Percentiles rank a stretch among this genome's conserved stretches.
Conservation (phyloP, 2,113 vertebrate genomes). For the Oenanthe melanoleuca region DNA sequence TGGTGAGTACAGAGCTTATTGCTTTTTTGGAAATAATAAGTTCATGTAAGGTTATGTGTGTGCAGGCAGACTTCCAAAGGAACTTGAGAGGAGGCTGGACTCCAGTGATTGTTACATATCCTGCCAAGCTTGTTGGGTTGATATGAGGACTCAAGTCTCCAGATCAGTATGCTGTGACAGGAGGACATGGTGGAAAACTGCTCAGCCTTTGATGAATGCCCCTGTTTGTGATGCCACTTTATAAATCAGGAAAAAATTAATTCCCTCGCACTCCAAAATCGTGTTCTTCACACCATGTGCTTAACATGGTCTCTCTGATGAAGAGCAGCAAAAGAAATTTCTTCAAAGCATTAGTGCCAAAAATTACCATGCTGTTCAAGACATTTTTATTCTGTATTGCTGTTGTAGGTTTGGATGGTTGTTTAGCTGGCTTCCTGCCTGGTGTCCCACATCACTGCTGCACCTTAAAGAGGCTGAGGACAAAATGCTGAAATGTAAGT, state of each 20-base stretch:
- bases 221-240: not conserved
- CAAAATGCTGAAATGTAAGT: conserved; percentile 91
- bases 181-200: not conserved
- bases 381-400: not conserved
- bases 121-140: not conserved
- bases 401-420: conserved; percentile 88
- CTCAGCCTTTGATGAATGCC: not conserved
- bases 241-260: not conserved
- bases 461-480: conserved; percentile 90
- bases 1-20: rapidly evolving
- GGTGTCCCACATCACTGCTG: conserved; percentile 90
- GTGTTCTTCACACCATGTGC: rapidly evolving
- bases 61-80: not conserved
- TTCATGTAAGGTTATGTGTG: not conserved
- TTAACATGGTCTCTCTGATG: not conserved
- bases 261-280: not conserved
- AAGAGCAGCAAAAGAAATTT: not conserved
- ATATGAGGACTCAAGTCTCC: not conserved
- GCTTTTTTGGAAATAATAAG: not conserved
- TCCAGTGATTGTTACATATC: not conserved
- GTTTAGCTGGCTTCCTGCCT: conserved; percentile 89
- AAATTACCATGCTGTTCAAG: not conserved
- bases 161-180: not conserved
- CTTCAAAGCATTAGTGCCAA: not conserved
- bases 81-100: conserved; percentile 10